A percentile compares a stretch with the other conserved stretches of the same genome.
These are phyloP conservation scores for Andrena cerasifolii DNA, from an alignment of 1,140 invertebrate species.

Conservation along the genomic window DNA sequence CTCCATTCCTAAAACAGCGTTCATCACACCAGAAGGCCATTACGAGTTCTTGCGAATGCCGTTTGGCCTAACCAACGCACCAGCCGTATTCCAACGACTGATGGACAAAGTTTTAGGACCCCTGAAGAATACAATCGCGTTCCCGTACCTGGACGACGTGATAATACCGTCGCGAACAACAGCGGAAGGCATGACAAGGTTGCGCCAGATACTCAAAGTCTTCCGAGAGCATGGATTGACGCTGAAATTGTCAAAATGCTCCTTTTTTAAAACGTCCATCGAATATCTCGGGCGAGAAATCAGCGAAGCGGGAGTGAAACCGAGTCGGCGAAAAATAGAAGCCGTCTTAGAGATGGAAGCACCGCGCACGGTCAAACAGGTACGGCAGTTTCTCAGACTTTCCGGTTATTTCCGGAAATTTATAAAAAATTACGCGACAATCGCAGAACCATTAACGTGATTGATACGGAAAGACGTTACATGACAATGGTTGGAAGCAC, in stretches of 20 bases:
- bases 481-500: slow-evolving; percentile 11
- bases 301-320: background rate
- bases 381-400: background rate
- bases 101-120: background rate
- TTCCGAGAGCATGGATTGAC: background rate
- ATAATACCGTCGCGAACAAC: slow-evolving; percentile 11
- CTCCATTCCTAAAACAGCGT: background rate
- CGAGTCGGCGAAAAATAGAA: background rate
- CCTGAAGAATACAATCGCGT: background rate
- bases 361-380: background rate
- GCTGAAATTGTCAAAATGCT: background rate
- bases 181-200: background rate
- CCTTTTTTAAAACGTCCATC: too few relatives aligned
- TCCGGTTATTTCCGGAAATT: slow-evolving; percentile 7
- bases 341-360: background rate
- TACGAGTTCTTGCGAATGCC: too few relatives aligned
- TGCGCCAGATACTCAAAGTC: background rate
- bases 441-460: slow-evolving; percentile 2
- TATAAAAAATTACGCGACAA: background rate
- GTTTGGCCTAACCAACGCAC: background rate
- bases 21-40: too few relatives aligned
- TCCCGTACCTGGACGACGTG: background rate
- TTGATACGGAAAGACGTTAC: background rate
- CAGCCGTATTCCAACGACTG: background rate
- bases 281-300: slow-evolving; percentile 6